Percentiles rank a stretch among this genome's conserved stretches.
Conservation (phyloP, 2,888 invertebrate species). For the Metopia argyrocephala region DNA sequence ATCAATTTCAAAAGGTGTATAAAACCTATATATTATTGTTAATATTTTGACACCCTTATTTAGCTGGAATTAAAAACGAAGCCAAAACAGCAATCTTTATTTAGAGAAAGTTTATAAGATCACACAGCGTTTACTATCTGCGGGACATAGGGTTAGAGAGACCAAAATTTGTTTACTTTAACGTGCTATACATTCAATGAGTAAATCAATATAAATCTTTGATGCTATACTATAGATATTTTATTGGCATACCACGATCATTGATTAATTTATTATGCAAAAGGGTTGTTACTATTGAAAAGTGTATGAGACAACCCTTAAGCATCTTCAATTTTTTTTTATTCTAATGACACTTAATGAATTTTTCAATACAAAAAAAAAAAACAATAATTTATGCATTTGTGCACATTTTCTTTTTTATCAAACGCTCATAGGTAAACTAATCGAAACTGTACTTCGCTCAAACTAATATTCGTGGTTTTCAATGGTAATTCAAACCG, state of each 20-base stretch:
- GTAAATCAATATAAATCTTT: conserved; percentile 15
- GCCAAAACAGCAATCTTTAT: too few species aligned
- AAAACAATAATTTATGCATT: background rate
- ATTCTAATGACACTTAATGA: background rate
- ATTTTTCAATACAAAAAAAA: background rate
- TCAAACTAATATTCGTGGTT: background rate
- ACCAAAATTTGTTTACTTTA: too few species aligned
- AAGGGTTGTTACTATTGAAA: conserved; percentile 42
- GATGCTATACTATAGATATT: background rate
- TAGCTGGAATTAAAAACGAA: too few species aligned
- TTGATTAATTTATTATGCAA: conserved; percentile 46
- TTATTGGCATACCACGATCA: conserved; percentile 62
- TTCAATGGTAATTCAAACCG: background rate
- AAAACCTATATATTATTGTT: too few species aligned
- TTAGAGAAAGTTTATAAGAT: too few species aligned
- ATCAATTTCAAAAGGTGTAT: too few species aligned
- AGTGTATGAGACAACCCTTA: background rate
- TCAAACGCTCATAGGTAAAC: background rate
- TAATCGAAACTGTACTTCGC: background rate
- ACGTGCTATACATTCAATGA: conserved; percentile 47
- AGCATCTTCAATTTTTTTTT: too few species aligned
- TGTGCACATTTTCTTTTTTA: background rate
- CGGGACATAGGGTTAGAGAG: too few species aligned
- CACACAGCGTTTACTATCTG: too few species aligned
- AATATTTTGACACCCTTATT: too few species aligned